These are phyloP conservation scores for Hydriomena furcata DNA, from an alignment of 2,888 invertebrate species.

Conservation along the genomic window DNA sequence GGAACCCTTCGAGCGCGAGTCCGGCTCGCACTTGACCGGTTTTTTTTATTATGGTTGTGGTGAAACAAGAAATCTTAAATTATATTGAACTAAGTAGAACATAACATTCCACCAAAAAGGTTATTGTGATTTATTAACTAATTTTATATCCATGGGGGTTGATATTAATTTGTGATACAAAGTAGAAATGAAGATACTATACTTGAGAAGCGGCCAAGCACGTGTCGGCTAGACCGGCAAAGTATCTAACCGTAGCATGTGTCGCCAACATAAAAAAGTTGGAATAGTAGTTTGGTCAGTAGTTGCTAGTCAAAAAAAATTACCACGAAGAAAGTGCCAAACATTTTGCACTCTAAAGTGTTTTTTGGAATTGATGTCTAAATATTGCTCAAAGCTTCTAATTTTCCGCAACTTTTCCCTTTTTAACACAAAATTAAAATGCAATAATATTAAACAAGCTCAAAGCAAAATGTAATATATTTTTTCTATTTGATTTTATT, in stretches of 20 bases:
- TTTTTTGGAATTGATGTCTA: constrained; percentile 53
- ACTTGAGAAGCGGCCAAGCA: background rate
- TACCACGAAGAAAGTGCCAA: constrained; percentile 67
- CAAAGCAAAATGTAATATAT: constrained; percentile 28
- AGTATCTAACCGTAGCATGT: too few relatives aligned
- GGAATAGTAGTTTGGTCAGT: constrained; percentile 33
- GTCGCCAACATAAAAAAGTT: too few relatives aligned
- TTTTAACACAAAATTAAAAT: background rate
- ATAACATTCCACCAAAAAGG: constrained; percentile 22
- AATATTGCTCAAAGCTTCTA: constrained; percentile 21
- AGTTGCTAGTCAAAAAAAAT: constrained; percentile 63
- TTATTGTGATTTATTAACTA: constrained; percentile 19
- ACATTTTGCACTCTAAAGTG: constrained; percentile 59
- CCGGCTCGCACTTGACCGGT: too few relatives aligned
- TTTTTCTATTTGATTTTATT: background rate
- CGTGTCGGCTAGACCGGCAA: background rate
- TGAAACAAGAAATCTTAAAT: constrained; percentile 11
- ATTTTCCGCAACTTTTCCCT: background rate
- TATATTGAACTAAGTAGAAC: constrained; percentile 4
- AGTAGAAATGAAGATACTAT: too few relatives aligned
- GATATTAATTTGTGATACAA: constrained; percentile 3
- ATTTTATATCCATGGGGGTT: constrained; percentile 19
- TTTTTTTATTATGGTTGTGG: constrained; percentile 26
- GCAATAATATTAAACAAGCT: constrained; percentile 29
- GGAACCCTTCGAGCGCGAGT: too few relatives aligned